Conservation (phyloP, 2,888 invertebrate genomes). For the Aspidapion aeneum region DNA sequence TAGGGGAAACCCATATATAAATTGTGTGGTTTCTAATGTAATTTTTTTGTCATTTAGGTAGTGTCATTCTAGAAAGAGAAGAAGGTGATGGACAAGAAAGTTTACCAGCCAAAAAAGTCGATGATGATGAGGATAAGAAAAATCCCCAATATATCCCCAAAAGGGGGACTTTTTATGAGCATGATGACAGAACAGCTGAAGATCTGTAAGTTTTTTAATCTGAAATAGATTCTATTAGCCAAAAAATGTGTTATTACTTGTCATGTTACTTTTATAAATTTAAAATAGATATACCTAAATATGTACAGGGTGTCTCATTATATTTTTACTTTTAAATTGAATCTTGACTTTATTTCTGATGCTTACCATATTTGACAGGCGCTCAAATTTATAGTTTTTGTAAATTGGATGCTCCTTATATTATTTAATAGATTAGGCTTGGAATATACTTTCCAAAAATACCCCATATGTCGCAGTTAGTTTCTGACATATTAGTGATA, state of each 20-base stretch:
- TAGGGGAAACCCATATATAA: no score
- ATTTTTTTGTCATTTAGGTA: constrained; percentile 45
- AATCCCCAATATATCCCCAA: constrained; percentile 98
- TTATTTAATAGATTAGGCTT: no score
- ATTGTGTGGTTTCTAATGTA: no score
- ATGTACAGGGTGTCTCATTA: no score
- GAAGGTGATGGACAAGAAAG: constrained; percentile 71
- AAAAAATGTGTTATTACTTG: neutral
- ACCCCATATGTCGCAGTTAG: no score
- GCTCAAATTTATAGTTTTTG: no score
- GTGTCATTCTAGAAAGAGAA: constrained; percentile 60
- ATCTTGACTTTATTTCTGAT: no score
- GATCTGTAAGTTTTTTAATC: constrained; percentile 53
- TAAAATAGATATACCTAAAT: constrained; percentile 2
- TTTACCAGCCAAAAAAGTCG: constrained; percentile 62
- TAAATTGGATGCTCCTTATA: no score
- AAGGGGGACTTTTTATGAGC: constrained; percentile 94
- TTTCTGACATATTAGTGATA: no score
- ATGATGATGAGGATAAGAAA: constrained; percentile 90
- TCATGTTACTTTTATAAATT: constrained; percentile 1
- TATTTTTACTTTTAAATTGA: no score
- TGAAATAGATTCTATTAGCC: neutral
- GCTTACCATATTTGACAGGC: no score
- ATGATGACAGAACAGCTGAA: constrained; percentile 84
- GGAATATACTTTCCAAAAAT: no score